A percentile compares a stretch with the other conserved stretches of the same genome.
Evolutionary conservation across 1,140 invertebrate genomes (phyloP).

Genomic region (Penaeus japonicus): DNA sequence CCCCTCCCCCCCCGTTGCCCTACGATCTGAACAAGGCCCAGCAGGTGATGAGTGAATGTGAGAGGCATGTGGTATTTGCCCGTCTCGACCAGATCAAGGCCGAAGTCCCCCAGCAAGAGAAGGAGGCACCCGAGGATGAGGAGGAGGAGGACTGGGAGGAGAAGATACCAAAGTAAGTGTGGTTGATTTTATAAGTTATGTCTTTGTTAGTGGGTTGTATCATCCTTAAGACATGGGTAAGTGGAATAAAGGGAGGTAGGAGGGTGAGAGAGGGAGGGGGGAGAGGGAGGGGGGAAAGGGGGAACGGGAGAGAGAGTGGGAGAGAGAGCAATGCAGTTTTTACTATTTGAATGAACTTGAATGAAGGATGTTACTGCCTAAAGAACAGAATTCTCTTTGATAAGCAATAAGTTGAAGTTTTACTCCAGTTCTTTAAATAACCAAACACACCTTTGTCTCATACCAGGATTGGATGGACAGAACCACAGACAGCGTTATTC

Average conservation of each 20-base stretch:
- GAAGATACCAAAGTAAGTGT: conserved; percentile 46
- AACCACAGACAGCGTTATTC: conserved; percentile 62
- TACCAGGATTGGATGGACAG: conserved; percentile 62
- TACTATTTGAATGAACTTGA: no score
- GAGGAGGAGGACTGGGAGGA: conserved; percentile 49
- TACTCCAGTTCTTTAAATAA: neutral
- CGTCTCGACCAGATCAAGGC: conserved; percentile 70
- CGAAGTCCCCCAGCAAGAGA: conserved; percentile 63
- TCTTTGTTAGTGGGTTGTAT: conserved; percentile 57
- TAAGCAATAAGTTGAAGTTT: neutral
- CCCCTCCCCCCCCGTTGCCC: conserved; percentile 62
- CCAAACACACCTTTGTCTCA: neutral
- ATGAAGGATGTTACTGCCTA: no score
- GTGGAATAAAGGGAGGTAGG: neutral
- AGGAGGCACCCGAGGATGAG: neutral
- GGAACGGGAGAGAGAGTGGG: no score
- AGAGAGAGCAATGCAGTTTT: no score
- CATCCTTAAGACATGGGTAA: no score
- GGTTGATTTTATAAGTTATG: neutral
- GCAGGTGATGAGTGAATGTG: conserved; percentile 77
- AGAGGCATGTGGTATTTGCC: conserved; percentile 72
- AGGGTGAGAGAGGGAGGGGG: neutral
- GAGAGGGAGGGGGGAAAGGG: no score
- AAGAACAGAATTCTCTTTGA: no score
- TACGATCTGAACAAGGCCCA: conserved; percentile 74